Conservation (phyloP, 2,113 vertebrate species). For the Carollia perspicillata region DNA sequence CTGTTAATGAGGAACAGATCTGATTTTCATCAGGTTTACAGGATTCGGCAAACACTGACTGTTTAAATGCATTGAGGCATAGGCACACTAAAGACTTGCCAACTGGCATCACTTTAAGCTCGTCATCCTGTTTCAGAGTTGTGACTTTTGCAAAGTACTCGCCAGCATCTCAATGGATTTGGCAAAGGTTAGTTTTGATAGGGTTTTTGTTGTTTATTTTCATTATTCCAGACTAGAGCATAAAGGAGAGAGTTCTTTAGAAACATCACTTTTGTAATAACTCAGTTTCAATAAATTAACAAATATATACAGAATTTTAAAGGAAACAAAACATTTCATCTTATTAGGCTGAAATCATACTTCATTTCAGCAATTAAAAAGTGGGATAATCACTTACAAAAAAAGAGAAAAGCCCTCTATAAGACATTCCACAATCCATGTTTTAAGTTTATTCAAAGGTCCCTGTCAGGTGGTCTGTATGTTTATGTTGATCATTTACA, state of each 20-base stretch:
- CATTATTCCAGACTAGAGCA: not conserved
- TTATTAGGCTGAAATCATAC: not conserved
- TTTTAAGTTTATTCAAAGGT: not conserved
- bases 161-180: not conserved
- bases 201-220: constrained; percentile 5
- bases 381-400: not conserved
- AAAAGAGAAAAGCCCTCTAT: not conserved
- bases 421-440: not conserved
- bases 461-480: not conserved
- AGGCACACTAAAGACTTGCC: not conserved
- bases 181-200: constrained; percentile 28
- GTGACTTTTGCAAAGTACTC: not conserved
- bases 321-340: constrained; percentile 22
- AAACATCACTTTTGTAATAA: constrained; percentile 39
- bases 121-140: not conserved
- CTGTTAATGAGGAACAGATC: constrained; percentile 8
- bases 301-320: constrained; percentile 37
- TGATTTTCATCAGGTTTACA: not conserved
- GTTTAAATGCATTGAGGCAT: not conserved
- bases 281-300: constrained; percentile 23
- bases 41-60: not conserved
- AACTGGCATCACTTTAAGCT: not conserved
- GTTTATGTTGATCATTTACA: not conserved
- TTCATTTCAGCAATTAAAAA: constrained; percentile 36
- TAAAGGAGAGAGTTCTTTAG: constrained; percentile 38